These are phyloP conservation scores for Eledone cirrhosa DNA, from an alignment of 2,888 invertebrate genomes.

Conservation along the genomic window DNA sequence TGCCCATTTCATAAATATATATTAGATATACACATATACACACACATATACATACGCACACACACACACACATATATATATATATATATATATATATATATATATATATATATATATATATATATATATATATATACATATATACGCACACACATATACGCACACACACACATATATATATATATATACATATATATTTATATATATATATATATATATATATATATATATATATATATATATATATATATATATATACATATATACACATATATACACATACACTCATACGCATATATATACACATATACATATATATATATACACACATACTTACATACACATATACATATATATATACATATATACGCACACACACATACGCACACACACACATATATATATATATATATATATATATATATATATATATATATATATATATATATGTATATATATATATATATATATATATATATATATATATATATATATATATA, in stretches of 20 bases:
- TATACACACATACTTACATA: neutral
- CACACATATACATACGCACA: too few relatives aligned
- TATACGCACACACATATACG: neutral
- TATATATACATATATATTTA: neutral
- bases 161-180: neutral
- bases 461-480: neutral
- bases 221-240: neutral
- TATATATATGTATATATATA: neutral
- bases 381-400: neutral
- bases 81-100: too few relatives aligned
- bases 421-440: neutral
- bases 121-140: neutral
- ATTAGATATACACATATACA: too few relatives aligned
- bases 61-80: too few relatives aligned
- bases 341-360: neutral
- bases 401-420: neutral
- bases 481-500: neutral
- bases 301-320: neutral
- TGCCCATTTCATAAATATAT: too few relatives aligned
- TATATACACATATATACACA: neutral
- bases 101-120: too few relatives aligned
- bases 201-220: neutral
- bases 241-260: neutral
- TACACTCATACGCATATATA: neutral
- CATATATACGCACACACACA: neutral